phyloP scores from a whole-genome alignment of 2,888 invertebrate genomes.

The Punctoribates punctum region DNA sequence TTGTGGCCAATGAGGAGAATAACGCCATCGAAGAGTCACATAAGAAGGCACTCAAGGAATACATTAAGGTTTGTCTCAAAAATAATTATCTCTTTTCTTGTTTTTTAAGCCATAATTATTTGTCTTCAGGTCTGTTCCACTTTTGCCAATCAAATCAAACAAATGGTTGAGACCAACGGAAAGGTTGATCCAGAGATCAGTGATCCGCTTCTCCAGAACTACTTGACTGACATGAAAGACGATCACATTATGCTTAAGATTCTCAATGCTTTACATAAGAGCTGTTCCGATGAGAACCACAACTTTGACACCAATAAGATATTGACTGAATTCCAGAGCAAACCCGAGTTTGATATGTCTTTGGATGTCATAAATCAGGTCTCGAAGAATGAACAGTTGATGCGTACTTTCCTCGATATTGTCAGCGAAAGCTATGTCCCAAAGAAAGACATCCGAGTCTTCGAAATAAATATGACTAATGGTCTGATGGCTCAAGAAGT shows the following conservation, averaged over 20 bases:
- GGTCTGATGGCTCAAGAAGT: conserved; percentile 18
- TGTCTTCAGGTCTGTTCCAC: conserved; percentile 6
- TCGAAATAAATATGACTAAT: conserved; percentile 59
- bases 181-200: neutral
- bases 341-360: conserved; percentile 20
- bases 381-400: conserved; percentile 36
- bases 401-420: conserved; percentile 61
- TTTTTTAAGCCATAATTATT: neutral
- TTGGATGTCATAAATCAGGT: conserved; percentile 34
- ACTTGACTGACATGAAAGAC: conserved; percentile 26
- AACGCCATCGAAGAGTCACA: conserved; percentile 11
- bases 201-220: conserved; percentile 4
- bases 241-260: conserved; percentile 44
- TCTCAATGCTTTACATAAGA: conserved; percentile 36
- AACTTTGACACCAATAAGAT: conserved; percentile 22
- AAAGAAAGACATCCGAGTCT: conserved; percentile 64
- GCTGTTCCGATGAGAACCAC: conserved; percentile 43
- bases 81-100: neutral
- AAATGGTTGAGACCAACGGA: neutral
- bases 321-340: neutral
- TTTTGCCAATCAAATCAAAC: neutral
- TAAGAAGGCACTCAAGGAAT: neutral
- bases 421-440: conserved; percentile 72
- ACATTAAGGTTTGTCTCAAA: conserved; percentile 7
- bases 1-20: conserved; percentile 11